These are phyloP conservation scores for Oscheius sp. DNA, from an alignment of 2,888 invertebrate species.

Conservation along the genomic window DNA sequence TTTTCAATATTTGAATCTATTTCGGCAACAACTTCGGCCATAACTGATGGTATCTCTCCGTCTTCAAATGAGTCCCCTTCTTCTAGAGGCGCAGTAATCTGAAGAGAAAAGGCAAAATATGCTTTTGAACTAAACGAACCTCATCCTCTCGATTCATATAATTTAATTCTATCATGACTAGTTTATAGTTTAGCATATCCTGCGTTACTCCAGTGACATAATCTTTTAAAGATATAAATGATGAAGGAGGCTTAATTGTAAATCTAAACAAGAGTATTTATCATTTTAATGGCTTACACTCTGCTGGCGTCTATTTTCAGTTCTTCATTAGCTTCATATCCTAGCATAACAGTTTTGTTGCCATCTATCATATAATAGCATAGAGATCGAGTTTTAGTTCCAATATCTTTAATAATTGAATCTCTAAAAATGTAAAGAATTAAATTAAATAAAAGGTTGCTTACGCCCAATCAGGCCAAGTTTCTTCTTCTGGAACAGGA, in stretches of 20 bases:
- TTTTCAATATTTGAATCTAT: constrained; percentile 40
- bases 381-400: constrained; percentile 28
- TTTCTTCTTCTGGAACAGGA: constrained; percentile 19
- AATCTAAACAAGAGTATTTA: constrained; percentile 33
- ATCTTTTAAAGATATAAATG: constrained; percentile 18
- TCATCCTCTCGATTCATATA: constrained; percentile 25
- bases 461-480: constrained; percentile 45
- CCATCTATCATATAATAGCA: constrained; percentile 33
- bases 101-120: not conserved
- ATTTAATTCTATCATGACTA: constrained; percentile 43
- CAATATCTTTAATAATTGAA: constrained; percentile 13
- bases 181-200: constrained; percentile 44
- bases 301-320: constrained; percentile 5
- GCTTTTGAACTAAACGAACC: not conserved
- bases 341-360: constrained; percentile 31
- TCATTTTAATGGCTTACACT: constrained; percentile 31
- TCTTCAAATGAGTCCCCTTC: constrained; percentile 22
- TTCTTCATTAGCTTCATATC: constrained; percentile 16
- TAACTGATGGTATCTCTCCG: constrained; percentile 14
- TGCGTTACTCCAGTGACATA: constrained; percentile 34
- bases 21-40: constrained; percentile 5
- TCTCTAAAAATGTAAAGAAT: not conserved
- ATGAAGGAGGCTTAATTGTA: constrained; percentile 23
- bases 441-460: not conserved
- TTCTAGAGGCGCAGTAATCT: not conserved